phyloP scores from a whole-genome alignment of 2,797 vertebrate genomes.

The Pogoniulus pusillus region DNA sequence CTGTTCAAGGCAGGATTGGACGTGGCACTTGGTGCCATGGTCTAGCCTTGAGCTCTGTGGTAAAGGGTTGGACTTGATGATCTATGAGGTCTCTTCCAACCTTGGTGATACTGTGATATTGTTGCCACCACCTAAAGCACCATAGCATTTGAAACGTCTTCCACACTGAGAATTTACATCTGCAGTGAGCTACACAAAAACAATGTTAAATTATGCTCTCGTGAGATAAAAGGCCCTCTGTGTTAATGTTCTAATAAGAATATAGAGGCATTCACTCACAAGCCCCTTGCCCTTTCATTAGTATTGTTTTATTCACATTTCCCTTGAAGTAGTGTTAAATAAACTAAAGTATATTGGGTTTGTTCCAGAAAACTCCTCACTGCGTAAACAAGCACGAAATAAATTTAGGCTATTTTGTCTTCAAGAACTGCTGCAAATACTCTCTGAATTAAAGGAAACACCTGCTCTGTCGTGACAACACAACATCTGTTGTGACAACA shows the following conservation, averaged over 20 bases:
- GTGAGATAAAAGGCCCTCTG: background rate
- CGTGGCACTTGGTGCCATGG: too few relatives aligned
- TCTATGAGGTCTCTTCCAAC: too few relatives aligned
- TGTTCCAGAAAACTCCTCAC: background rate
- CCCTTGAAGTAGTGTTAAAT: background rate
- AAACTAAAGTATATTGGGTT: background rate
- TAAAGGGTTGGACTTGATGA: too few relatives aligned
- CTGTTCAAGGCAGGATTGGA: too few relatives aligned
- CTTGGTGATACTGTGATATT: too few relatives aligned
- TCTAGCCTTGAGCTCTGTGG: too few relatives aligned
- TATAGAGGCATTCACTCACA: background rate
- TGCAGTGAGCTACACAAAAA: background rate
- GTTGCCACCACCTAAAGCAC: background rate
- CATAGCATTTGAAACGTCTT: background rate
- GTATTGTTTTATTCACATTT: background rate
- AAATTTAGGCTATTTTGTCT: background rate
- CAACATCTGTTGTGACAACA: background rate
- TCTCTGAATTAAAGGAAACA: background rate
- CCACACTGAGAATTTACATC: background rate
- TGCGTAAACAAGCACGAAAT: background rate
- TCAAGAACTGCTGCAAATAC: background rate
- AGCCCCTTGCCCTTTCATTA: background rate
- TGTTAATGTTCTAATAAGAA: background rate
- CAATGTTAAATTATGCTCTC: background rate
- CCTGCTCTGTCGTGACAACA: background rate